These are phyloP conservation scores for Xanthia togata DNA, from an alignment of 2,888 invertebrate species.

Conservation along the genomic window DNA sequence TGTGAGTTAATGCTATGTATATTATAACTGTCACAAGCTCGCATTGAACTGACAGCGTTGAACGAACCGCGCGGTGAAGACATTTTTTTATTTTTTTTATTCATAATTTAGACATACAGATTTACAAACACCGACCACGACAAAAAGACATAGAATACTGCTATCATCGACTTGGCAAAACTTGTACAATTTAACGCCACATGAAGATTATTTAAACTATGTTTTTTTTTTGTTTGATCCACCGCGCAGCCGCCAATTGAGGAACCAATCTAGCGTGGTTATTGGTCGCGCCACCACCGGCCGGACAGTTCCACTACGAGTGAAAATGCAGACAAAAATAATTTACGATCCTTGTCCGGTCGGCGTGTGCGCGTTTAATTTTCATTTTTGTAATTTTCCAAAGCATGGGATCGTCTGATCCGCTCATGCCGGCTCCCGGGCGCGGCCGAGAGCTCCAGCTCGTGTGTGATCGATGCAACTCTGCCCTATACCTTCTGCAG, in stretches of 20 bases:
- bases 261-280: constrained; percentile 75
- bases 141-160: constrained; percentile 70
- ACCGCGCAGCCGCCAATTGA: constrained; percentile 70
- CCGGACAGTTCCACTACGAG: constrained; percentile 54
- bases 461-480: constrained; percentile 66
- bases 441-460: constrained; percentile 65
- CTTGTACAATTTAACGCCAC: constrained; percentile 64
- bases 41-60: constrained; percentile 74
- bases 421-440: constrained; percentile 69
- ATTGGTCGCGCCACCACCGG: constrained; percentile 57
- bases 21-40: constrained; percentile 78
- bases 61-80: constrained; percentile 67
- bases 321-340: constrained; percentile 58
- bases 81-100: constrained; percentile 49
- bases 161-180: constrained; percentile 67
- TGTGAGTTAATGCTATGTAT: constrained; percentile 81
- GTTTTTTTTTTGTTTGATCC: constrained; percentile 62
- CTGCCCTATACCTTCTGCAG: constrained; percentile 68
- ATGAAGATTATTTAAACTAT: constrained; percentile 66
- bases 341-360: constrained; percentile 40
- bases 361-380: constrained; percentile 49
- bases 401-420: constrained; percentile 71
- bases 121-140: constrained; percentile 70
- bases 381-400: constrained; percentile 64
- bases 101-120: constrained; percentile 69